These are phyloP conservation scores for Daboia siamensis DNA, from an alignment of 2,113 vertebrate genomes.

Conservation along the genomic window DNA sequence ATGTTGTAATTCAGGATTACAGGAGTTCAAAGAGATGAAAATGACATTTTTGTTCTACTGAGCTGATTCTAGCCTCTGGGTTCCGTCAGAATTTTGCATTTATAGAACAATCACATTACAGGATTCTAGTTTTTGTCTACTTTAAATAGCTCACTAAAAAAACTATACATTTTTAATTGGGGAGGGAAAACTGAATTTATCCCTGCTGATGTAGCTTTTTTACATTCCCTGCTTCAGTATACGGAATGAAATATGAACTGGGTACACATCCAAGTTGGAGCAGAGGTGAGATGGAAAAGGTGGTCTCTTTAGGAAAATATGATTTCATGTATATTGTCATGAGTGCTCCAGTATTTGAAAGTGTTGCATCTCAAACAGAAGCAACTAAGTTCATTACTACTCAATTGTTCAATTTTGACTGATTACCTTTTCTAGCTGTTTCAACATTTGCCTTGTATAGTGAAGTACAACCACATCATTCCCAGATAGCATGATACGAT, in stretches of 20 bases:
- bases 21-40: background rate
- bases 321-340: background rate
- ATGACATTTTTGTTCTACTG: background rate
- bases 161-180: slow-evolving; percentile 6
- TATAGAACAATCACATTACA: background rate
- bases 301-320: background rate
- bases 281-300: background rate
- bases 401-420: background rate
- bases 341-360: background rate
- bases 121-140: background rate
- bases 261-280: background rate
- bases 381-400: background rate
- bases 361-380: background rate
- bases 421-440: background rate
- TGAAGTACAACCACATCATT: background rate
- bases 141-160: slow-evolving; percentile 19
- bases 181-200: background rate
- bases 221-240: background rate
- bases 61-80: background rate
- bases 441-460: background rate
- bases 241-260: background rate
- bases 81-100: background rate
- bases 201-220: background rate
- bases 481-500: background rate
- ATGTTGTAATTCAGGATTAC: background rate